These are phyloP conservation scores for Sciurus niger DNA, from an alignment of 2,113 vertebrate genomes.

Conservation along the genomic window DNA sequence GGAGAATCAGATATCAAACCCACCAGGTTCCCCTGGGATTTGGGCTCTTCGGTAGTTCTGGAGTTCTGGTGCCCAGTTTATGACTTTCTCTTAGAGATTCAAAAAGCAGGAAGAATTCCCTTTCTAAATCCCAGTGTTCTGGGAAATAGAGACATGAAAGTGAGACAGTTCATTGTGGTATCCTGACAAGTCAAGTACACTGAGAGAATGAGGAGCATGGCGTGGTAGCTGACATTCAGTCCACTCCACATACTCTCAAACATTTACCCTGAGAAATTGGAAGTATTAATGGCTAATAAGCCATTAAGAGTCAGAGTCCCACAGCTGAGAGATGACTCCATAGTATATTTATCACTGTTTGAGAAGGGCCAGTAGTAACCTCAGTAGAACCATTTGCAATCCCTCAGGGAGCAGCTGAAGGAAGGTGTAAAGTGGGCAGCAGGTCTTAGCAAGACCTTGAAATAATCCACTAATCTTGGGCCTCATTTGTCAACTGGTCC, in stretches of 20 bases:
- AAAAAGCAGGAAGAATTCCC: not conserved
- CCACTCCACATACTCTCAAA: not conserved
- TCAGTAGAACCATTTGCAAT: not conserved
- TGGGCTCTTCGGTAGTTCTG: not conserved
- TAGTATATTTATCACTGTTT: not conserved
- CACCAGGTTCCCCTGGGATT: not conserved
- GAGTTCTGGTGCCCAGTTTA: not conserved
- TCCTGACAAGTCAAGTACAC: slow-evolving; percentile 25
- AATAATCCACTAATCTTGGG: not conserved
- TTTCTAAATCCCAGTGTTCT: not conserved
- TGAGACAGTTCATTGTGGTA: not conserved
- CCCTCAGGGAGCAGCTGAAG: not conserved
- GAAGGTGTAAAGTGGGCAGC: not conserved
- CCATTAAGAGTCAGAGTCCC: not conserved
- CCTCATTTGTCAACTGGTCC: not conserved
- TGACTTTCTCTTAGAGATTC: slow-evolving; percentile 9
- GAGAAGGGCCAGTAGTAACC: not conserved
- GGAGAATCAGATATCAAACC: not conserved
- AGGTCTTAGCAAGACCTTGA: not conserved
- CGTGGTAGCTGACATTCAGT: not conserved
- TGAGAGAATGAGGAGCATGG: not conserved
- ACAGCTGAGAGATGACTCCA: not conserved
- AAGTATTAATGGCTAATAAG: not conserved
- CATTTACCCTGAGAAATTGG: slow-evolving; percentile 45
- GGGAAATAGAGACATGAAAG: not conserved